Percentiles rank a stretch among this genome's conserved stretches.
These are phyloP conservation scores for Odontomyia ornata DNA, from an alignment of 2,888 invertebrate species.

Conservation along the genomic window DNA sequence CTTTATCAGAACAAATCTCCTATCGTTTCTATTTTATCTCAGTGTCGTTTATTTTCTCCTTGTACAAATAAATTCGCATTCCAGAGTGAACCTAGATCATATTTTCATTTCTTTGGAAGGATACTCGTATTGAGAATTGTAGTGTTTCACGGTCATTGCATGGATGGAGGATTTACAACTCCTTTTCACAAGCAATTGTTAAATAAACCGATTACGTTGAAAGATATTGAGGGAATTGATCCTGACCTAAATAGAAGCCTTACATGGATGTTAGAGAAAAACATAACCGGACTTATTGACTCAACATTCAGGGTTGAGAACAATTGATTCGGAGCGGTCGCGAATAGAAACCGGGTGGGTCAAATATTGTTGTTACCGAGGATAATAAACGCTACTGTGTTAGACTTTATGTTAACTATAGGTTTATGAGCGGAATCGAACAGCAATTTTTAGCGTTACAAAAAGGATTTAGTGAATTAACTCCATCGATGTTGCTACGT, in stretches of 20 bases:
- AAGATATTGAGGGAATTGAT: constrained; percentile 95
- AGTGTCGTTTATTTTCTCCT: no score
- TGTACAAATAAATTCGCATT: constrained; percentile 94
- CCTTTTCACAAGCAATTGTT: no score
- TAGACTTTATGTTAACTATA: constrained; percentile 93
- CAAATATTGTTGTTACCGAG: no score
- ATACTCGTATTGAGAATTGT: constrained; percentile 96
- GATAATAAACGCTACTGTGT: constrained; percentile 91
- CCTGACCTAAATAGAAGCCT: constrained; percentile 91
- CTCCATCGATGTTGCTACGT: no score
- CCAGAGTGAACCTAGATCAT: constrained; percentile 90
- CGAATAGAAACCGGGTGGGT: constrained; percentile 90
- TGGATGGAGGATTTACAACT: no score
- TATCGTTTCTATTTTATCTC: no score
- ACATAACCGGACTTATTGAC: constrained; percentile 86
- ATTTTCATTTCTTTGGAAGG: constrained; percentile 97
- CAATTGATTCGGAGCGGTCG: constrained; percentile 95
- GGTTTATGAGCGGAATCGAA: constrained; percentile 96
- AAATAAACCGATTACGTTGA: no score
- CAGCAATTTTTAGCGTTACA: no score
- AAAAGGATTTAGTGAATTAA: no score
- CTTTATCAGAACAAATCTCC: no score
- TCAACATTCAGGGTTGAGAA: constrained; percentile 96
- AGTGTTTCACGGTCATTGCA: constrained; percentile 96
- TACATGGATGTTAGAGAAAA: constrained; percentile 87